A percentile compares a stretch with the other conserved stretches of the same genome.
phyloP scores from a whole-genome alignment of 2,888 invertebrate genomes.

The Tillus elongatus region DNA sequence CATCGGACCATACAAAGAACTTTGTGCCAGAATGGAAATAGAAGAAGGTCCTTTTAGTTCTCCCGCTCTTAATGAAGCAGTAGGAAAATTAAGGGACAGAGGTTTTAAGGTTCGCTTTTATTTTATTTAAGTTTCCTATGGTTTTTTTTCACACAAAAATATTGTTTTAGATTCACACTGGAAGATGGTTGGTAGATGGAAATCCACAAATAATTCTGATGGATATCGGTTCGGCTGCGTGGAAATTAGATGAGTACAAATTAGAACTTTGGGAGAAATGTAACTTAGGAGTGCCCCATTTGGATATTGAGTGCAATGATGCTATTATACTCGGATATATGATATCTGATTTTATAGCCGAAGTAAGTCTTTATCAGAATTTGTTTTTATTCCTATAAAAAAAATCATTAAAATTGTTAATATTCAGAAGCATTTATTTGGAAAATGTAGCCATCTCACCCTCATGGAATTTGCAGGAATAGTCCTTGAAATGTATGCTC shows the following conservation, averaged over 20 bases:
- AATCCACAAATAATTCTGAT: conserved; percentile 96
- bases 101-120: conserved; percentile 70
- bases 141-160: too few species aligned
- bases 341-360: conserved; percentile 84
- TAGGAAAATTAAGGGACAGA: conserved; percentile 66
- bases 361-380: conserved; percentile 60
- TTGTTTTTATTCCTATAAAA: conserved; percentile 11
- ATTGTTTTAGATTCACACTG: conserved; percentile 81
- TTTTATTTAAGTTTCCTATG: too few species aligned
- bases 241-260: conserved; percentile 93
- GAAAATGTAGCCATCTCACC: too few species aligned
- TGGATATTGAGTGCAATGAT: conserved; percentile 94
- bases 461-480: too few species aligned
- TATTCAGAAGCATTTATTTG: too few species aligned
- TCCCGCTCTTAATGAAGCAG: conserved; percentile 64
- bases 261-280: conserved; percentile 86
- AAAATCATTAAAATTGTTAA: too few species aligned
- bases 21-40: conserved; percentile 87
- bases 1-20: conserved; percentile 91
- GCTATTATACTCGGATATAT: conserved; percentile 92
- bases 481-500: too few species aligned
- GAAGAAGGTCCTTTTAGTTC: conserved; percentile 81
- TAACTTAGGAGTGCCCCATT: conserved; percentile 85
- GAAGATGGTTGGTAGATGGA: conserved; percentile 99
- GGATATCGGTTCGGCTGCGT: conserved; percentile 92